These are phyloP conservation scores for Eulacestoma nigropectus DNA, from an alignment of 2,113 vertebrate species.

Conservation along the genomic window DNA sequence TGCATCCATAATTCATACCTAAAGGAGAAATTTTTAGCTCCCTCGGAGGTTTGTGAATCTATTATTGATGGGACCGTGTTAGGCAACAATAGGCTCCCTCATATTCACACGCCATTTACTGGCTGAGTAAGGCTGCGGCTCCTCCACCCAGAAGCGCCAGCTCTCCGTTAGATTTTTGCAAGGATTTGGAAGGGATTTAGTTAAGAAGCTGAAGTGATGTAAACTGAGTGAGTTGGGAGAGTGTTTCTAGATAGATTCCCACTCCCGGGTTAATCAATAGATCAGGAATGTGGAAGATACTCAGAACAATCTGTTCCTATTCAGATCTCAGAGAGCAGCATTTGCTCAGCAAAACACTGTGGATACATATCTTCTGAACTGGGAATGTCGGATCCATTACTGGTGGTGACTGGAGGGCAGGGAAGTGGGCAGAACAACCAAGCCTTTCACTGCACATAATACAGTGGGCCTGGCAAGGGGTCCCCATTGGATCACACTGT, in stretches of 20 bases:
- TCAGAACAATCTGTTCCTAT: background rate
- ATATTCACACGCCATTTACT: conserved; percentile 78
- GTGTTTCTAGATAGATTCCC: conserved; percentile 34
- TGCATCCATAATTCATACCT: conserved; percentile 92
- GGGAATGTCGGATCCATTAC: fast-evolving
- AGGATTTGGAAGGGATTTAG: conserved; percentile 67
- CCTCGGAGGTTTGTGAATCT: conserved; percentile 77
- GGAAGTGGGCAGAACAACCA: background rate
- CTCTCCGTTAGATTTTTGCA: conserved; percentile 70
- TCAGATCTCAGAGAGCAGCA: background rate
- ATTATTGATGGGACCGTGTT: conserved; percentile 87
- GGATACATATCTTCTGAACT: background rate
- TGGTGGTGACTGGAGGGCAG: background rate
- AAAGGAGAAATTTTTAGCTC: conserved; percentile 82
- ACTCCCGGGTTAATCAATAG: conserved; percentile 29
- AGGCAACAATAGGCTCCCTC: conserved; percentile 73
- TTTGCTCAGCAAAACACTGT: background rate
- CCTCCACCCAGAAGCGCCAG: conserved; percentile 70
- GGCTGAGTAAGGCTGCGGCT: conserved; percentile 37
- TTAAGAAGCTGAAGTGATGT: conserved; percentile 60
- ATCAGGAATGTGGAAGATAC: background rate
- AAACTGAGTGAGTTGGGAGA: conserved; percentile 40
- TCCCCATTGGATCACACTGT: fast-evolving
- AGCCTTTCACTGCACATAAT: background rate
- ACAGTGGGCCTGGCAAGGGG: background rate